Percentiles rank a stretch among this genome's conserved stretches.
These are phyloP conservation scores for Urocyon cinereoargenteus DNA, from an alignment of 2,797 vertebrate species.

Conservation along the genomic window DNA sequence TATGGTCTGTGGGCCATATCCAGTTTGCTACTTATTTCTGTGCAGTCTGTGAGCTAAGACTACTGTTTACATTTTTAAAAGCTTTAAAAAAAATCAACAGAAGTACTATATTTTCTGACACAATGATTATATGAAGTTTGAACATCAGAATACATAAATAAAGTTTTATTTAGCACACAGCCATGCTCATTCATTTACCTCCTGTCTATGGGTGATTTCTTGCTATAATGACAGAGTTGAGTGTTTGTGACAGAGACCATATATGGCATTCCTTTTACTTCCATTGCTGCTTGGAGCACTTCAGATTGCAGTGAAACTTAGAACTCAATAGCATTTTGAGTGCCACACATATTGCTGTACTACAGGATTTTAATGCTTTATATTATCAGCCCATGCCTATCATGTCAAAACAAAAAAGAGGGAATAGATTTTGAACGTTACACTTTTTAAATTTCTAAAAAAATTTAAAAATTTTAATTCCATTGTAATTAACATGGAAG, in stretches of 20 bases:
- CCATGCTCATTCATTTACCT: neutral
- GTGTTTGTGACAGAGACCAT: neutral
- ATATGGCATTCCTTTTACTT: neutral
- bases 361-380: slow-evolving; percentile 18
- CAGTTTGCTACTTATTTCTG: neutral
- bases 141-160: neutral
- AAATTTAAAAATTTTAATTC: neutral
- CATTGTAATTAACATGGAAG: neutral
- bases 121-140: neutral
- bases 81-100: neutral
- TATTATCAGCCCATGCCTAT: neutral
- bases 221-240: neutral
- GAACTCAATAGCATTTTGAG: neutral
- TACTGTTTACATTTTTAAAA: slow-evolving; percentile 24
- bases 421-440: neutral
- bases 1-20: neutral
- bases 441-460: neutral
- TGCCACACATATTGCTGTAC: neutral
- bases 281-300: neutral
- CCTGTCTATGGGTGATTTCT: neutral
- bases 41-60: neutral
- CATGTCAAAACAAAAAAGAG: slow-evolving; percentile 35
- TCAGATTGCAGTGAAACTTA: neutral
- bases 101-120: neutral
- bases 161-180: neutral